Evolutionary conservation across 2,888 invertebrate genomes (phyloP), one percentile per base, ranked within the genome.

Genomic region (Tineola bisselliella): DNA sequence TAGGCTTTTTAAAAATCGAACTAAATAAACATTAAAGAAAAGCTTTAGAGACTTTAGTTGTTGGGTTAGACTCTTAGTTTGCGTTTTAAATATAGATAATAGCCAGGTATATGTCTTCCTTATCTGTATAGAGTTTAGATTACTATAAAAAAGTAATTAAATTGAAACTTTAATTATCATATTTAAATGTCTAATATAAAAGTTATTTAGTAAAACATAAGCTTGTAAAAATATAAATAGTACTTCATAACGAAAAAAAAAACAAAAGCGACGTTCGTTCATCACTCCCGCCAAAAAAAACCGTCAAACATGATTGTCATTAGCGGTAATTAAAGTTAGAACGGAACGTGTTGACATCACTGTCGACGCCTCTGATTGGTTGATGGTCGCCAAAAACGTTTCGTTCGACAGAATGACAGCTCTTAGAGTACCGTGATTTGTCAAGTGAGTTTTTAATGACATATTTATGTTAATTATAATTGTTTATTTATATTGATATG

Each of bases 261-360:
- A 56, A 13, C 56, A 6, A 19, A 19, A 4, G 19, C 25, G 13
- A 25, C 6, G 19, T 1, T 13, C 56, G 19, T 56, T 12, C 56
- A 48, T 48, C 48, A 18, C 8, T 56, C 19, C 11, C 19, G 19
- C 12, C 30, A 19, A 56, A 54, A 58, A 58, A 33, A 15, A 58
- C n/a, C 25, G 58, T 33, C 58, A 56, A 56, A 58, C 58, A 58
- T 15, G 33, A 58, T 12, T n/a, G 58, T 58, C 58, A 58, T 58
- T 58, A 58, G 58, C 58, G 15, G 33, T 58, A 58, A 58, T 58
- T 58, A 58, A 33, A 58, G 4, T 33, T 25, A 10, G 10, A 33
- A 58, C 13, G 58, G 33, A 31, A 58, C 31, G 58, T 58, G 58
- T 31, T 17, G 58, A 58, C 58, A 58, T 15, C n/a, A n/a, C 33